phyloP scores from a whole-genome alignment of 2,113 vertebrate genomes.

The Sprattus sprattus region DNA sequence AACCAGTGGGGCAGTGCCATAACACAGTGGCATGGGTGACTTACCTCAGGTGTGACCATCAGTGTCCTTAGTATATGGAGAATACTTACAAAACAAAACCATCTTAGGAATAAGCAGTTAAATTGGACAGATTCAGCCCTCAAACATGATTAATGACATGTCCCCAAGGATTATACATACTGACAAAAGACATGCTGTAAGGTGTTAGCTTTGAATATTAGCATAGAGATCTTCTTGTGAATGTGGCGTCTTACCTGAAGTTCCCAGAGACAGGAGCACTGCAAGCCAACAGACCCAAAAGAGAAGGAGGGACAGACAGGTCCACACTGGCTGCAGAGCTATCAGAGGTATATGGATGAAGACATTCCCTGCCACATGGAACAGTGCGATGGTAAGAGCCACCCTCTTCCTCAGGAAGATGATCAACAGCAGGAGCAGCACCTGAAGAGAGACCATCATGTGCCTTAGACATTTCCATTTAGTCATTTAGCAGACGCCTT shows the following conservation, averaged over 20 bases:
- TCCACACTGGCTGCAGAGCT: slow-evolving; percentile 95
- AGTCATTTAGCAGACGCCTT: no score
- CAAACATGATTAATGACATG: no score
- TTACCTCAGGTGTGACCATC: not conserved
- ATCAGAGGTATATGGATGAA: slow-evolving; percentile 90
- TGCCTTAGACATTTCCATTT: no score
- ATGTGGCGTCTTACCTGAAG: slow-evolving; percentile 73
- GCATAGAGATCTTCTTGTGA: not conserved
- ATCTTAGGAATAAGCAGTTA: no score
- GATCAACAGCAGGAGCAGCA: slow-evolving; percentile 88
- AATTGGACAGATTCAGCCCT: no score
- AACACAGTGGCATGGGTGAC: not conserved
- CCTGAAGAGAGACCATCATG: slow-evolving; percentile 63
- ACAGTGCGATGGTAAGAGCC: slow-evolving; percentile 93
- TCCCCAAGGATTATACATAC: not conserved
- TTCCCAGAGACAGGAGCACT: slow-evolving; percentile 90
- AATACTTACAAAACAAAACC: no score
- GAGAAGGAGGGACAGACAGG: slow-evolving; percentile 88
- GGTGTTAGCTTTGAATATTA: no score
- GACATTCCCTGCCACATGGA: slow-evolving; percentile 95
- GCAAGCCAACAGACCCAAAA: slow-evolving; percentile 96
- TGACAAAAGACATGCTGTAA: no score
- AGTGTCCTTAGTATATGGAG: no score
- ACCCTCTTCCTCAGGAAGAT: slow-evolving; percentile 95
- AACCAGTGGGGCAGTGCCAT: not conserved